Evolutionary conservation across 2,888 invertebrate species (phyloP).

Genomic region (Dromius quadrimaculatus): DNA sequence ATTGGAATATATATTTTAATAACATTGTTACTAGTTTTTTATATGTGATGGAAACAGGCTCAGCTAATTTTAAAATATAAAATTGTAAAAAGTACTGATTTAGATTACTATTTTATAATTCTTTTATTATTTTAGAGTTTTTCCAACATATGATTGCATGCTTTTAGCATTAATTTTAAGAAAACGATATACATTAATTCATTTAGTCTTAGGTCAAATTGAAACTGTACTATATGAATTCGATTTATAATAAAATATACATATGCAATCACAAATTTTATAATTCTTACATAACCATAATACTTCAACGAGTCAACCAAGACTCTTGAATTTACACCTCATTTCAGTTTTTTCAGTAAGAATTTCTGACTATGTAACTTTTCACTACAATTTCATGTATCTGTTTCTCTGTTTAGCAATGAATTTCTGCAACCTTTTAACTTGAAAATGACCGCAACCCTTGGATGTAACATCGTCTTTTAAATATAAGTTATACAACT

Average conservation of each 20-base stretch:
- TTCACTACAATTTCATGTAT: too few species aligned
- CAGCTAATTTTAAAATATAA: conserved; percentile 47
- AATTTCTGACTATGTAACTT: too few species aligned
- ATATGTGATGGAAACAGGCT: conserved; percentile 49
- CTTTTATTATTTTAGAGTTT: conserved; percentile 40
- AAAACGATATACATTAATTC: conserved; percentile 47
- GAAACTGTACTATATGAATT: conserved; percentile 52
- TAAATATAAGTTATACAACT: too few species aligned
- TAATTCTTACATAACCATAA: too few species aligned
- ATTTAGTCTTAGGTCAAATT: conserved; percentile 47
- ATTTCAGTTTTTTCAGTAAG: too few species aligned
- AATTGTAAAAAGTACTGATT: conserved; percentile 66
- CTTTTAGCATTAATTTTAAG: conserved; percentile 47
- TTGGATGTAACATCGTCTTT: too few species aligned
- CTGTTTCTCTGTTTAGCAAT: too few species aligned
- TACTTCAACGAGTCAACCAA: too few species aligned
- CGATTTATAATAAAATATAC: conserved; percentile 52
- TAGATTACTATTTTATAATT: conserved; percentile 54
- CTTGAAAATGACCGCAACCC: too few species aligned
- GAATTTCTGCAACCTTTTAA: too few species aligned
- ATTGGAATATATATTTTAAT: conserved; percentile 50
- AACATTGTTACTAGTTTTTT: conserved; percentile 51
- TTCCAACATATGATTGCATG: conserved; percentile 40
- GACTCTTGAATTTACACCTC: too few species aligned
- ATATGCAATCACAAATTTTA: too few species aligned